Evolutionary conservation across 2,113 vertebrate species (phyloP).

Genomic region (Cheilinus undulatus): DNA sequence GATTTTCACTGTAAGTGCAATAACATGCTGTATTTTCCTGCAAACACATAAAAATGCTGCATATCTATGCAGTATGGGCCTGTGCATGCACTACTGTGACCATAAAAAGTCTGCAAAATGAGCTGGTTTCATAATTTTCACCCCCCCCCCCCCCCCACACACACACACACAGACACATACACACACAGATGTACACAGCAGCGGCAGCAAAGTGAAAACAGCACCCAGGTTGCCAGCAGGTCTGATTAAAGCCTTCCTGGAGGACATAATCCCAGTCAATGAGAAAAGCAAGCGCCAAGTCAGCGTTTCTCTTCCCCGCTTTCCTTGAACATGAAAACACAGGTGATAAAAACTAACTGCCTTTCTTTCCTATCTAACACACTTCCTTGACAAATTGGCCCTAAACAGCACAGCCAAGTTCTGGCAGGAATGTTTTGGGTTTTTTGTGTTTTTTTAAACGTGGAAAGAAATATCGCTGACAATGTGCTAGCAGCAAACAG

Average conservation of each 20-base stretch:
- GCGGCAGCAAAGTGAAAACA: slow-evolving; percentile 14
- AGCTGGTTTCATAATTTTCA: not conserved
- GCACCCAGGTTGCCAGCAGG: slow-evolving; percentile 17
- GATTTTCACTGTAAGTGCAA: not conserved
- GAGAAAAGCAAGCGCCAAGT: slow-evolving; percentile 22
- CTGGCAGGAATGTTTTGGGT: not conserved
- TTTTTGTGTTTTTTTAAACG: not conserved
- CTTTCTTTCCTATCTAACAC: not conserved
- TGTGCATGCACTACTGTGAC: not conserved
- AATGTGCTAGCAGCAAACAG: no score
- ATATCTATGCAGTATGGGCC: not conserved
- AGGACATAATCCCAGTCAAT: slow-evolving; percentile 23
- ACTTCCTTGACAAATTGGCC: not conserved
- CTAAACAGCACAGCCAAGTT: not conserved
- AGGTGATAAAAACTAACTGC: slow-evolving; percentile 3
- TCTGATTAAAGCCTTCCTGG: slow-evolving; percentile 44
- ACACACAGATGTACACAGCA: not conserved
- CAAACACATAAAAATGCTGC: not conserved
- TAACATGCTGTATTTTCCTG: not conserved
- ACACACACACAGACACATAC: not conserved
- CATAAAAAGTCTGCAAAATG: not conserved
- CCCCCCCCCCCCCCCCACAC: not conserved
- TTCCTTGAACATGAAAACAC: slow-evolving; percentile 14
- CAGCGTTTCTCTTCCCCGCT: slow-evolving; percentile 1
- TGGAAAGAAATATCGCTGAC: not conserved